Evolutionary conservation across 2,888 invertebrate genomes (phyloP), one percentile per base, ranked within the genome.

Genomic region (Trichopria drosophilae): DNA sequence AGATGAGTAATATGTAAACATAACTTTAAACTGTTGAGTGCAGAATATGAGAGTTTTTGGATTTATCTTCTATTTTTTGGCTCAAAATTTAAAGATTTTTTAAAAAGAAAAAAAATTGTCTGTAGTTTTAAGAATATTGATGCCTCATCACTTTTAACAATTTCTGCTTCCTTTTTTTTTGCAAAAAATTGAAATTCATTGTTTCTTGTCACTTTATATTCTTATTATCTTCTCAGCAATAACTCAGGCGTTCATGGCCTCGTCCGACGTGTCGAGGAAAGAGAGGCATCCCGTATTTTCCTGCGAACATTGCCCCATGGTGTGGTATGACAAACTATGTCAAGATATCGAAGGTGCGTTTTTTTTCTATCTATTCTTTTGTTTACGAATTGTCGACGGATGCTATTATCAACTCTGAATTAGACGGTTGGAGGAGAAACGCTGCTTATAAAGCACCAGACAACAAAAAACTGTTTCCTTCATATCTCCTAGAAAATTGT

Each of bases 281-380:
- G 82, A 61, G 81, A 85, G 83, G 63, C 85, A 82, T 1, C 80
- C 85, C 1, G 84, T 89, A 49, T 83, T 88, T 68, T 88, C 90
- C 0, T 97, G 96, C 72, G 94, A 94, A 57, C 90, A 92, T 67
- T 97, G 96, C 66, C 96, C 96, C 0, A 90, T 96, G 89, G 81
- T 94, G 45, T 96, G 95, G 92, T 94, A 90, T 73, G 93, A 93
- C 68, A 86, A 89, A 65, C 79, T 97, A 1, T 93, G 91, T 65
- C 82, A 86, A 45, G 93, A 93, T 64, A 80, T 91, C 26, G 93
- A 94, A 76, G 88, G 86, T 84, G 71, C 35, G 5, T 15, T 34
- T 15, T 6, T 2, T n/a, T 23, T 29, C 3, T 15, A 13, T 24
- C 6, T 24, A 1, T 6, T 20, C 9, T 9, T 26, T 24, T 39